A percentile compares a stretch with the other conserved stretches of the same genome.
phyloP scores from a whole-genome alignment of 2,797 vertebrate genomes.

The Oceanodroma leucorhoa region DNA sequence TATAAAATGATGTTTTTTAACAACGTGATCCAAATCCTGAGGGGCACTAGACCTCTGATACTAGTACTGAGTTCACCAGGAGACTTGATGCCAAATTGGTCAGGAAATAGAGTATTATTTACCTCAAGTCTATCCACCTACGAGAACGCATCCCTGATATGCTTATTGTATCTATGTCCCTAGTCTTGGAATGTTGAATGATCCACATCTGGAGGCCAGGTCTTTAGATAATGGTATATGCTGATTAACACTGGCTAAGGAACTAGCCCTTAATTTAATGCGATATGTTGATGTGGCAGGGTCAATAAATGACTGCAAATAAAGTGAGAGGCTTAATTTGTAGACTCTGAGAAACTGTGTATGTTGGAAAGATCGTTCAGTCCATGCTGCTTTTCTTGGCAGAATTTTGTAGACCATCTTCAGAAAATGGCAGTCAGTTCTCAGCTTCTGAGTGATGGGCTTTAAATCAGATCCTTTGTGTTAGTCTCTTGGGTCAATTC shows the following conservation, averaged over 20 bases:
- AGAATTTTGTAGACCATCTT: conserved; percentile 39
- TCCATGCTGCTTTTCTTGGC: conserved; percentile 47
- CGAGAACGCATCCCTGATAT: not conserved
- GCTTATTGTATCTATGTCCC: not conserved
- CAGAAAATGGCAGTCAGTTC: conserved; percentile 42
- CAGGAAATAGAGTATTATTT: conserved; percentile 42
- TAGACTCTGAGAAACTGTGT: not conserved
- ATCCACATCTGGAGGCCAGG: conserved; percentile 19
- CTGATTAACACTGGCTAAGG: conserved; percentile 21
- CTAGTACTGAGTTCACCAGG: conserved; percentile 3
- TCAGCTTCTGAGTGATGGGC: conserved; percentile 34
- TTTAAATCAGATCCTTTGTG: conserved; percentile 46
- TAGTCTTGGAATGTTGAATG: not conserved
- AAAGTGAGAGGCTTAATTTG: not conserved
- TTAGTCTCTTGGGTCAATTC: conserved; percentile 38
- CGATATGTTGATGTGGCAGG: not conserved
- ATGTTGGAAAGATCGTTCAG: not conserved
- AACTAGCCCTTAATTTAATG: conserved; percentile 8
- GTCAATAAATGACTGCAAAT: conserved; percentile 23
- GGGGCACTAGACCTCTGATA: not conserved
- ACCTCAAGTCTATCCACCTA: conserved; percentile 10
- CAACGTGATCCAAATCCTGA: conserved; percentile 24
- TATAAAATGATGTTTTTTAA: conserved; percentile 49
- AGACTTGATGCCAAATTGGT: conserved; percentile 15
- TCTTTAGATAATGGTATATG: not conserved